phyloP scores from a whole-genome alignment of 2,888 invertebrate genomes.

The Perizoma affinitatum region DNA sequence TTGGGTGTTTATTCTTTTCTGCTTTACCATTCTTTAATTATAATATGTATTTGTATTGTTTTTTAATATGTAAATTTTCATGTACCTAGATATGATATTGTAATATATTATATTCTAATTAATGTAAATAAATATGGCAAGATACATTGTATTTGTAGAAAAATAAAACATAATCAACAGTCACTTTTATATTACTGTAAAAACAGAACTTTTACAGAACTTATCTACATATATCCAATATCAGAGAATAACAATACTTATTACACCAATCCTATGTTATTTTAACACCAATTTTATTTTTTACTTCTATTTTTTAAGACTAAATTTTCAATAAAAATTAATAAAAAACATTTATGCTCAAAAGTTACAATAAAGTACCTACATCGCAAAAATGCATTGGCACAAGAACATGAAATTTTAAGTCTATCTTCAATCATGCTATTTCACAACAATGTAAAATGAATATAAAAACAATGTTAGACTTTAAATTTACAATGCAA shows the following conservation, averaged over 20 bases:
- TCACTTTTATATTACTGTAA: slow-evolving; percentile 76
- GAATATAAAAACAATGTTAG: no score
- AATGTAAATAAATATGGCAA: not conserved
- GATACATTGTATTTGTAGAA: not conserved
- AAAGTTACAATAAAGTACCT: slow-evolving; percentile 39
- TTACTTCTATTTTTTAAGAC: not conserved
- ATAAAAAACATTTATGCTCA: slow-evolving; percentile 45
- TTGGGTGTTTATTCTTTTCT: not conserved
- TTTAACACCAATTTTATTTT: slow-evolving; percentile 19
- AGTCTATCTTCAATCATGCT: not conserved
- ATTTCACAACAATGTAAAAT: not conserved
- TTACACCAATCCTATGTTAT: slow-evolving; percentile 63
- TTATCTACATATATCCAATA: slow-evolving; percentile 61
- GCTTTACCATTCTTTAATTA: not conserved
- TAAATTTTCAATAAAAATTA: slow-evolving; percentile 33
- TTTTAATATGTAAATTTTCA: no score
- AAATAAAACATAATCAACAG: slow-evolving; percentile 64
- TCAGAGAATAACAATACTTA: slow-evolving; percentile 70
- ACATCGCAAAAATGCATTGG: slow-evolving; percentile 48
- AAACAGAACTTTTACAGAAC: slow-evolving; percentile 73
- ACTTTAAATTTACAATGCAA: no score
- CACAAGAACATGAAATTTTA: slow-evolving; percentile 58
- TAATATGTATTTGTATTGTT: no score
- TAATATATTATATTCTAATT: slow-evolving; percentile 10
- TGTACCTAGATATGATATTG: no score